Evolutionary conservation across 2,888 invertebrate genomes (phyloP), one percentile per base, ranked within the genome.

Genomic region (Hermaeophaga mercurialis): DNA sequence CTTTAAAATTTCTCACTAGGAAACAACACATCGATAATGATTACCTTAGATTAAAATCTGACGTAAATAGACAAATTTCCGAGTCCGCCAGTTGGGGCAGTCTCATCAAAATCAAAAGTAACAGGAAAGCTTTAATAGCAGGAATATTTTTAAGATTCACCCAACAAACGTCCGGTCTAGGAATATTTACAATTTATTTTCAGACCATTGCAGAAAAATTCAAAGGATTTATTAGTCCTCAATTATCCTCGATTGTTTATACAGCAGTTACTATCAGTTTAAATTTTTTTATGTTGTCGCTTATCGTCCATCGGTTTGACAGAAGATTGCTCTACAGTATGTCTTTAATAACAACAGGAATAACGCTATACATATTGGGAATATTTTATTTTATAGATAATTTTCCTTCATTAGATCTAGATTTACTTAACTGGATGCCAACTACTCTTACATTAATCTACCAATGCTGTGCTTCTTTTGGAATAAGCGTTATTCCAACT

Each of bases 131-230:
- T 3, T 26, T 74, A 6, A 47, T 63, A n/a, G 66, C 71, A 8
- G 68, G 67, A n/a, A 54, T 65, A 9, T 69, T 73, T 33, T 36
- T 72, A 9, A 64, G 75, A 57, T 61, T 54, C 4, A 61, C 68
- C 3, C 74, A 75, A 60, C 71, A 72, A 52, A 58, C 71, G 3
- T 62, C 65, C 11, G 75, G 74, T 19, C 64, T 71, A 33, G 45
- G 60, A 1, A 61, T 67, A 5, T 69, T 74, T 50, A 56, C 61
- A 4, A 62, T 65, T 1, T 73, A 73, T 41, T 66, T 70, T 1
- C 71, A 73, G 36, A 66, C 64, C 18, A 71, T 76, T 26, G 75
- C 76, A 56, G 58, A 68, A 49, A 66, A 69, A 62, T 63, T 74
- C 3, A 73, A 72, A 9, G 67, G 67, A 11, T 58, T 66, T 48